Evolutionary conservation across 2,113 vertebrate genomes (phyloP).

Genomic region (Rhineura floridana): DNA sequence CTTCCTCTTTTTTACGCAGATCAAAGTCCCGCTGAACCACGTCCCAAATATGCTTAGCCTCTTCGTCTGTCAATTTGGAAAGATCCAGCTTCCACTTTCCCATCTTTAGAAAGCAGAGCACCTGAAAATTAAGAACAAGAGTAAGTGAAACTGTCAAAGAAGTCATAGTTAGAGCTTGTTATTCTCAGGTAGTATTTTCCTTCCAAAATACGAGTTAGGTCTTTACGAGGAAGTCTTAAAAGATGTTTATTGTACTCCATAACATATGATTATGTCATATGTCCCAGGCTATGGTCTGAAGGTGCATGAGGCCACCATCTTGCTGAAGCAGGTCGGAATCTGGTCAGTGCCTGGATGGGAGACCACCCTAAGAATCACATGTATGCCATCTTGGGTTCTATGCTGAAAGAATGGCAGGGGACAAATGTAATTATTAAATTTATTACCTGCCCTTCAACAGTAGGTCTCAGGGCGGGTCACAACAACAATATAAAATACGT

Average conservation of each 20-base stretch:
- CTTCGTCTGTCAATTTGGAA: conserved; percentile 90
- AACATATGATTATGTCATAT: too few relatives aligned
- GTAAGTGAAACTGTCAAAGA: background rate
- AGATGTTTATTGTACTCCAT: background rate
- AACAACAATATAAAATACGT: too few relatives aligned
- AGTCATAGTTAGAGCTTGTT: background rate
- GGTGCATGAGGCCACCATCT: too few relatives aligned
- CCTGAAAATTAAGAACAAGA: background rate
- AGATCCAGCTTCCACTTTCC: conserved; percentile 89
- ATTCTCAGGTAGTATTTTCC: background rate
- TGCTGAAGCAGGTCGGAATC: too few relatives aligned
- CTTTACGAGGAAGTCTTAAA: background rate
- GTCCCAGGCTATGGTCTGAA: too few relatives aligned
- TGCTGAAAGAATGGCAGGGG: too few relatives aligned
- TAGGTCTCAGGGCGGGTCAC: too few relatives aligned
- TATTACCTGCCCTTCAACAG: too few relatives aligned
- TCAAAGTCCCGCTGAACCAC: conserved; percentile 92
- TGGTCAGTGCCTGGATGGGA: too few relatives aligned
- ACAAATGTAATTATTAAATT: too few relatives aligned
- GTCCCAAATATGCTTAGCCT: conserved; percentile 92
- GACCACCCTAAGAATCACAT: too few relatives aligned
- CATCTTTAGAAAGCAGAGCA: conserved; percentile 67
- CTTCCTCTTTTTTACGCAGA: conserved; percentile 89
- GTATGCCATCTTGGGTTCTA: too few relatives aligned
- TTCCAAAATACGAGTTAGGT: background rate